phyloP scores from a whole-genome alignment of 2,888 invertebrate species.

The Heteropelma amictum region DNA sequence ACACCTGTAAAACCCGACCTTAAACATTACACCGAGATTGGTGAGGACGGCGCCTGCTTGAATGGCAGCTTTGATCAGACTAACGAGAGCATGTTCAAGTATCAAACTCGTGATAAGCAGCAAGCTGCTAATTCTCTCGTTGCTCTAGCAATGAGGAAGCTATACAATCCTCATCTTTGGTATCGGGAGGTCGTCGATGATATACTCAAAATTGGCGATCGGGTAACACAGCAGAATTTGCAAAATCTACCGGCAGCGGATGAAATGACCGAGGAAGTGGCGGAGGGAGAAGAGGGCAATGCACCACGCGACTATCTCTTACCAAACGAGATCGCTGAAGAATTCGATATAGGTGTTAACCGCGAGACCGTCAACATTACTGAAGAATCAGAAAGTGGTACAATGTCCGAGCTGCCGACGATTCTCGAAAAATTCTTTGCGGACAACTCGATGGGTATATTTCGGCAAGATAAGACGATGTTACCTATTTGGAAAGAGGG shows the following conservation, averaged over 20 bases:
- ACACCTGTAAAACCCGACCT: slow-evolving; percentile 75
- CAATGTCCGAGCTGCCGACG: slow-evolving; percentile 72
- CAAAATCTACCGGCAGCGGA: slow-evolving; percentile 80
- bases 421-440: slow-evolving; percentile 81
- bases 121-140: slow-evolving; percentile 81
- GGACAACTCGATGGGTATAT: slow-evolving; percentile 80
- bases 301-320: slow-evolving; percentile 77
- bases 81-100: slow-evolving; percentile 79
- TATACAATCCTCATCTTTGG: slow-evolving; percentile 82
- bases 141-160: slow-evolving; percentile 81
- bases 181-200: slow-evolving; percentile 81
- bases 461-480: slow-evolving; percentile 76
- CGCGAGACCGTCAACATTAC: slow-evolving; percentile 77
- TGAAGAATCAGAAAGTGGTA: slow-evolving; percentile 78
- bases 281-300: slow-evolving; percentile 78
- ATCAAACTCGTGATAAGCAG: slow-evolving; percentile 74
- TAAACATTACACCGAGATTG: slow-evolving; percentile 74
- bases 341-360: slow-evolving; percentile 78
- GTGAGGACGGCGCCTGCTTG: slow-evolving; percentile 74
- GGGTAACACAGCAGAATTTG: slow-evolving; percentile 77
- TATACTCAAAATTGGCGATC: slow-evolving; percentile 79
- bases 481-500: slow-evolving; percentile 75
- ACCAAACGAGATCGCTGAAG: slow-evolving; percentile 74
- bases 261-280: slow-evolving; percentile 80
- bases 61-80: slow-evolving; percentile 68